These are phyloP conservation scores for Panthera leo DNA, from an alignment of 2,113 vertebrate species.

Conservation along the genomic window DNA sequence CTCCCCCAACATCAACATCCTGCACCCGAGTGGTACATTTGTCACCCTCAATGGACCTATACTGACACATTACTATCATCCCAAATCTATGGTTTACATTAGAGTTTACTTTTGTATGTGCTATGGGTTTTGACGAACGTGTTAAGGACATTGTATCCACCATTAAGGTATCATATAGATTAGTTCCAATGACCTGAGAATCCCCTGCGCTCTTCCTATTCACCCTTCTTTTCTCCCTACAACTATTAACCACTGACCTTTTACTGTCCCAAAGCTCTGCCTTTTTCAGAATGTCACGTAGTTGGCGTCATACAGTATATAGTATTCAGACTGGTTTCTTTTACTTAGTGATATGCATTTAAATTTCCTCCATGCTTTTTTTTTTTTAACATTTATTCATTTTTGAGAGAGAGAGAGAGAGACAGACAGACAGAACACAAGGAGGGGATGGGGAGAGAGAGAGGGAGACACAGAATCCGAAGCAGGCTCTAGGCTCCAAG, in stretches of 20 bases:
- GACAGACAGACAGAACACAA: too few species aligned
- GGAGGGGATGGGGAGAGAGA: too few species aligned
- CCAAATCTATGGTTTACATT: not conserved
- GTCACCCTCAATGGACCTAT: not conserved
- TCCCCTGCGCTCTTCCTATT: not conserved
- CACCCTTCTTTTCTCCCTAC: not conserved
- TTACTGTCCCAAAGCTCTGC: not conserved
- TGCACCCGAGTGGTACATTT: not conserved
- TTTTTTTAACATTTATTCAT: too few species aligned
- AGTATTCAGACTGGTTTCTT: not conserved
- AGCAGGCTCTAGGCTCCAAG: too few species aligned
- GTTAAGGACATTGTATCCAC: not conserved
- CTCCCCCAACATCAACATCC: not conserved
- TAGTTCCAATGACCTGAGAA: not conserved
- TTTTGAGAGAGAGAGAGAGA: too few species aligned
- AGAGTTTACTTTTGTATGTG: not conserved
- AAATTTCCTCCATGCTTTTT: not conserved
- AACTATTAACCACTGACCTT: not conserved
- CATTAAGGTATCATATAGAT: not conserved
- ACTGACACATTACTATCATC: not conserved
- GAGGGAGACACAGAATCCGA: too few species aligned
- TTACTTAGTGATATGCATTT: not conserved
- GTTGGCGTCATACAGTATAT: not conserved
- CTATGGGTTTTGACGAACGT: not conserved
- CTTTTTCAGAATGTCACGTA: not conserved